These are phyloP conservation scores for Apogon hyalosoma DNA, from an alignment of 2,797 vertebrate genomes.

Conservation along the genomic window DNA sequence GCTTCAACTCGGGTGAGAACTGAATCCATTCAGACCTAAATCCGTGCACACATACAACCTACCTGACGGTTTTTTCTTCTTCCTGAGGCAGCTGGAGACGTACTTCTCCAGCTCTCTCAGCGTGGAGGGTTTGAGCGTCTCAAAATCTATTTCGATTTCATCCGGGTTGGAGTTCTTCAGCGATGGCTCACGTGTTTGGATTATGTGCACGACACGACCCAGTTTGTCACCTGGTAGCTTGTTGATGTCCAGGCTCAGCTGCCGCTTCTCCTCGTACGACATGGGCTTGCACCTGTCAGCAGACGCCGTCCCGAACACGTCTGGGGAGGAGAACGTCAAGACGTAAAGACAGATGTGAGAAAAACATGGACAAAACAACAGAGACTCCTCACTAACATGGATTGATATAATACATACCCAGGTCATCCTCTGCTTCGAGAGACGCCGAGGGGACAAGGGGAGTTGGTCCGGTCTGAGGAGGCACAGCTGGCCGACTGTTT, in stretches of 20 bases:
- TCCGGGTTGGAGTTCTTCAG: constrained; percentile 94
- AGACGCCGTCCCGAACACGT: constrained; percentile 54
- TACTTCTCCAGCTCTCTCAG: constrained; percentile 92
- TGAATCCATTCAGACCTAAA: neutral
- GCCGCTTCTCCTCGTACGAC: constrained; percentile 94
- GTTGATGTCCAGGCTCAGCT: constrained; percentile 95
- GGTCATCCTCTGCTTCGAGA: constrained; percentile 86
- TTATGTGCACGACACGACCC: constrained; percentile 93
- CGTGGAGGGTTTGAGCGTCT: constrained; percentile 93
- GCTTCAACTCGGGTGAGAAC: too few species aligned
- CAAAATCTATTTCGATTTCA: constrained; percentile 96
- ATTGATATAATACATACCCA: constrained; percentile 56
- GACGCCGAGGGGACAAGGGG: constrained; percentile 75
- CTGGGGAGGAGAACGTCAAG: constrained; percentile 33
- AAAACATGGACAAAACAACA: neutral
- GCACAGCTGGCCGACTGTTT: constrained; percentile 81
- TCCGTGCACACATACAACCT: neutral
- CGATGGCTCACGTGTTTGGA: constrained; percentile 90
- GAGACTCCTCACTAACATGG: neutral
- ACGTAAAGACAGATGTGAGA: neutral
- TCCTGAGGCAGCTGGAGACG: constrained; percentile 90
- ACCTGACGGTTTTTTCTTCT: constrained; percentile 89
- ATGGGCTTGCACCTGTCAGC: constrained; percentile 88
- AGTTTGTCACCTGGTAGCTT: constrained; percentile 92
- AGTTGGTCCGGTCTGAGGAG: constrained; percentile 56